Conservation (phyloP, 2,113 vertebrate species). For the Conger conger region DNA sequence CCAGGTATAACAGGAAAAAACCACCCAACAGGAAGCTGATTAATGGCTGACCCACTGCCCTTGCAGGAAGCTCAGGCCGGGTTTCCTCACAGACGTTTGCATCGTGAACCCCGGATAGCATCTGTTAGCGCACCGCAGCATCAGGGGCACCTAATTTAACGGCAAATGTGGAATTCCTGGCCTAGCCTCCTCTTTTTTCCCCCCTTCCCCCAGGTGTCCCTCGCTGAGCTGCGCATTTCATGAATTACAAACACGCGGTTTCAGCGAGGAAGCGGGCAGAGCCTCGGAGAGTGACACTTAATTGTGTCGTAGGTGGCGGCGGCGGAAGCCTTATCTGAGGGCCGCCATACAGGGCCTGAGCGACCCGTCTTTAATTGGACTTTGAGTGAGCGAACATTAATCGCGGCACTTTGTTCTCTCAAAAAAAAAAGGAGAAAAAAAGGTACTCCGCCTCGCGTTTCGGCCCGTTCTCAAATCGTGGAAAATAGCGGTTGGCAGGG, state of each 20-base stretch:
- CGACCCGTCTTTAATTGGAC: slow-evolving; percentile 59
- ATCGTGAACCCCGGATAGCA: background rate
- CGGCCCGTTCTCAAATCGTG: slow-evolving; percentile 70
- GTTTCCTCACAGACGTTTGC: background rate
- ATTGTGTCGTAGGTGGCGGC: slow-evolving; percentile 34
- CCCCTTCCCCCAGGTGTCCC: background rate
- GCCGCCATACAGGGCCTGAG: background rate
- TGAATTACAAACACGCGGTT: background rate
- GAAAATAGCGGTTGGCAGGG: slow-evolving; percentile 72
- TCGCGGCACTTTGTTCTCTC: slow-evolving; percentile 52
- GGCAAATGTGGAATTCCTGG: background rate
- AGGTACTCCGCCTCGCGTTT: slow-evolving; percentile 51
- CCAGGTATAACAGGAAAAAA: background rate
- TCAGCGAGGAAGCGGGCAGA: background rate
- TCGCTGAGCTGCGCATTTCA: background rate
- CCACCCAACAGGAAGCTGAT: no score
- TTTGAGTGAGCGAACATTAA: slow-evolving; percentile 56
- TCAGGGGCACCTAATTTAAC: background rate
- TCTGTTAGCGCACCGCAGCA: background rate
- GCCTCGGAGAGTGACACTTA: slow-evolving; percentile 35
- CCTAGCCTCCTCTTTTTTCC: background rate
- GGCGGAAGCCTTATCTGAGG: slow-evolving; percentile 21
- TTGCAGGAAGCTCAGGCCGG: background rate
- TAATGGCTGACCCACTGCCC: slow-evolving; percentile 18
- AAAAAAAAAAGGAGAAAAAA: slow-evolving; percentile 16